These are phyloP conservation scores for Apeira syringaria DNA, from an alignment of 2,888 invertebrate species.

Conservation along the genomic window DNA sequence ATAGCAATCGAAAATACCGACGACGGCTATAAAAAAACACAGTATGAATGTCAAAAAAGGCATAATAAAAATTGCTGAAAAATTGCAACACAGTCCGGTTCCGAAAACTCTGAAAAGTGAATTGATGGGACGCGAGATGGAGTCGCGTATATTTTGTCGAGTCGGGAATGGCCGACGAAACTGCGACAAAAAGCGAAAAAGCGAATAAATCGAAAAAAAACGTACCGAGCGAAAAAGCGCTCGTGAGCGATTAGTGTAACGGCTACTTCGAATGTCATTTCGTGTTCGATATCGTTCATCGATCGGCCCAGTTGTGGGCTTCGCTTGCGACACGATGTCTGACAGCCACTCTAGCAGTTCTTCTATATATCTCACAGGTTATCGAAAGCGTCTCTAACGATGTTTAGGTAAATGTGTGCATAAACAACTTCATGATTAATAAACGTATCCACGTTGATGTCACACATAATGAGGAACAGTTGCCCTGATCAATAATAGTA, in stretches of 20 bases:
- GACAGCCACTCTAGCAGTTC: too few relatives aligned
- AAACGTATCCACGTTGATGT: too few relatives aligned
- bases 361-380: too few relatives aligned
- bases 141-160: constrained; percentile 26
- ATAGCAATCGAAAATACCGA: constrained; percentile 28
- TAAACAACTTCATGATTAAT: too few relatives aligned
- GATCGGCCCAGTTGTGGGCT: neutral
- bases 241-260: constrained; percentile 15
- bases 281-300: constrained; percentile 2
- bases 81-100: constrained; percentile 40
- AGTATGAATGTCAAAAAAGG: constrained; percentile 30
- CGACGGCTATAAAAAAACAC: constrained; percentile 14
- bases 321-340: neutral
- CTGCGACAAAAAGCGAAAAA: constrained; percentile 20
- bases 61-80: constrained; percentile 40
- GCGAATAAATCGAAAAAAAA: neutral
- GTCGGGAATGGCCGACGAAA: constrained; percentile 14
- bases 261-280: constrained; percentile 14
- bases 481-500: too few relatives aligned
- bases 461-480: too few relatives aligned
- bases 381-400: too few relatives aligned
- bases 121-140: constrained; percentile 38
- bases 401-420: too few relatives aligned
- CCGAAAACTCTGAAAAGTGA: constrained; percentile 34
- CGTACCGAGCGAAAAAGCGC: neutral